Evolutionary conservation across 2,888 invertebrate species (phyloP).

Genomic region (Apamea sordens): DNA sequence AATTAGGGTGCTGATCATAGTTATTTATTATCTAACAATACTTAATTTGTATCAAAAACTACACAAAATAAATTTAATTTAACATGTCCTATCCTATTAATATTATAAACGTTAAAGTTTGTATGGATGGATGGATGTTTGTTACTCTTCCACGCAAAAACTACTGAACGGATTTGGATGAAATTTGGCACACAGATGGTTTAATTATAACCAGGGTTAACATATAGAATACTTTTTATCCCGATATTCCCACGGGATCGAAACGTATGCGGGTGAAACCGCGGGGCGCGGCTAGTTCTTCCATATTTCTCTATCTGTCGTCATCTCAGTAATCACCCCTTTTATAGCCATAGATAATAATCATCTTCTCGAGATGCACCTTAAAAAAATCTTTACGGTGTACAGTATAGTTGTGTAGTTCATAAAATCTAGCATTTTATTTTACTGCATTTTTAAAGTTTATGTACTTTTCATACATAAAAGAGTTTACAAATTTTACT

Average conservation of each 20-base stretch:
- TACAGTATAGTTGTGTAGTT: not conserved
- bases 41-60: not conserved
- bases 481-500: not conserved
- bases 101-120: no score
- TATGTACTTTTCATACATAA: not conserved
- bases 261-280: no score
- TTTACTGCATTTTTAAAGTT: not conserved
- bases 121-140: no score
- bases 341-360: not conserved
- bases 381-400: not conserved
- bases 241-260: no score
- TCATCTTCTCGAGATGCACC: not conserved
- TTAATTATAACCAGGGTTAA: no score
- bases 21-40: not conserved
- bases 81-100: not conserved
- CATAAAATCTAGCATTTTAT: not conserved
- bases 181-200: no score
- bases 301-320: not conserved
- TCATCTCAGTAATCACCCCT: not conserved
- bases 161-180: no score
- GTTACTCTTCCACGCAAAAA: no score
- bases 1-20: no score
- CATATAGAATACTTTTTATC: no score
- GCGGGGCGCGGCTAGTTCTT: not conserved
- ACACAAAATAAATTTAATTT: not conserved